Evolutionary conservation across 2,888 invertebrate genomes (phyloP), one percentile per base, ranked within the genome.

Genomic region (Cheilosia soror): DNA sequence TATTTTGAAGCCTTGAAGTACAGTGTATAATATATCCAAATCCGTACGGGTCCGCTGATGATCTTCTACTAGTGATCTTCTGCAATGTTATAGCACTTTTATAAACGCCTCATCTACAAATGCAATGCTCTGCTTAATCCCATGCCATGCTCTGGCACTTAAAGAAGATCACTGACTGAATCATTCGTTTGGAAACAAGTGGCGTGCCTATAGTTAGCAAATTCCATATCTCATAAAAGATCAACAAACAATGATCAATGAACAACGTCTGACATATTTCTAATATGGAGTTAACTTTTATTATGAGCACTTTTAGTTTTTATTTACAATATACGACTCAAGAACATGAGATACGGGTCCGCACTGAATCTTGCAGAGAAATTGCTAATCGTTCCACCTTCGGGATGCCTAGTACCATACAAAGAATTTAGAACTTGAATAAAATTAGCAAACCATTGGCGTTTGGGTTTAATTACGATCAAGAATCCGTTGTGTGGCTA

Each of bases 171-270:
- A 65, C 73, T 76, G 71, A 72, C 80, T 69, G 77, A 88, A 86
- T 88, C 91, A 90, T 89, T 91, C 89, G 87, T 77, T 88, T 88
- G 91, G 90, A 91, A 91, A 90, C 83, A 89, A 88, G 88, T 91
- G 88, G 91, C 91, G 91, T 91, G 91, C 88, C 79, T 15, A 20
- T 20, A 20, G 42, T 7, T 6, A 20, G 27, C 11, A 42, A 27
- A 58, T 49, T 77, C 87, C 88, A 85, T 88, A 87, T 72, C 83
- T 25, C 44, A 66, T 62, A 9, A 62, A 29, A 25, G 80, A 83
- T 75, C 65, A 58, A 7, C 69, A 44, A 62, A 65, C 44, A 71
- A 25, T 47, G 33, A 73, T 68, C 63, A 27, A 33, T 44, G 31
- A 53, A 37, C 44, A 71, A 6, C 29, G 40, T 60, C 76, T 65